A percentile compares a stretch with the other conserved stretches of the same genome.
Evolutionary conservation across 2,113 vertebrate species (phyloP).

Genomic region (Prinia subflava): DNA sequence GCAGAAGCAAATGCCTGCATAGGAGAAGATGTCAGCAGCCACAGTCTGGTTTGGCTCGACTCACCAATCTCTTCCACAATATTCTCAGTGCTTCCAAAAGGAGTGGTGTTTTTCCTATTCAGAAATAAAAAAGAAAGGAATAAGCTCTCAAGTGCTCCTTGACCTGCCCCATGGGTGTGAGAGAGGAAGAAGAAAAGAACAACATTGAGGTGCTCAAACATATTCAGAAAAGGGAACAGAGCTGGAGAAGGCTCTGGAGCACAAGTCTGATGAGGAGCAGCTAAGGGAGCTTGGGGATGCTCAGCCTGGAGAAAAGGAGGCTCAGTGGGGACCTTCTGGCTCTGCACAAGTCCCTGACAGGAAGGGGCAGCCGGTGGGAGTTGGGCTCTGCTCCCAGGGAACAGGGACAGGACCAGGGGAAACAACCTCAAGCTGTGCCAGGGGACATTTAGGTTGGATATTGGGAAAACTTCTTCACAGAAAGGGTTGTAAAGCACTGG

Average conservation of each 20-base stretch:
- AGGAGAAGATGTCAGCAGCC: not conserved
- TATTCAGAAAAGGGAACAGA: not conserved
- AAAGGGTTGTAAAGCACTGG: not conserved
- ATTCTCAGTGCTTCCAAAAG: conserved; percentile 28
- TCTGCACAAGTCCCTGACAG: not conserved
- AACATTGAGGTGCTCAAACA: not conserved
- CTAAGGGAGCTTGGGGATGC: not conserved
- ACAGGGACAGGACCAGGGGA: not conserved
- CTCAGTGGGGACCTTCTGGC: not conserved
- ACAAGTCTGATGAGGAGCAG: too few relatives aligned
- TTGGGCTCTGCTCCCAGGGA: not conserved
- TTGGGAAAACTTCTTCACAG: not conserved
- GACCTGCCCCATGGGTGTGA: not conserved
- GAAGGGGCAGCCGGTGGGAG: not conserved
- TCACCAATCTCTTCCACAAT: conserved; percentile 59
- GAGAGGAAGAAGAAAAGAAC: not conserved
- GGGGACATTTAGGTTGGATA: not conserved
- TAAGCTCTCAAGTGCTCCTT: not conserved
- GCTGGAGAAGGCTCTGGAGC: not conserved
- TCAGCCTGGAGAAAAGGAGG: not conserved
- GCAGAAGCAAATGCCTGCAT: not conserved
- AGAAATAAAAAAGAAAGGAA: conserved; percentile 7
- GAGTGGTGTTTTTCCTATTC: conserved; percentile 30
- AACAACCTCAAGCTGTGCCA: not conserved
- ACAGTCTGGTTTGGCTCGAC: not conserved